A percentile compares a stretch with the other conserved stretches of the same genome.
Evolutionary conservation across 2,888 invertebrate genomes (phyloP).

Genomic region (Toxonevra muliebris): DNA sequence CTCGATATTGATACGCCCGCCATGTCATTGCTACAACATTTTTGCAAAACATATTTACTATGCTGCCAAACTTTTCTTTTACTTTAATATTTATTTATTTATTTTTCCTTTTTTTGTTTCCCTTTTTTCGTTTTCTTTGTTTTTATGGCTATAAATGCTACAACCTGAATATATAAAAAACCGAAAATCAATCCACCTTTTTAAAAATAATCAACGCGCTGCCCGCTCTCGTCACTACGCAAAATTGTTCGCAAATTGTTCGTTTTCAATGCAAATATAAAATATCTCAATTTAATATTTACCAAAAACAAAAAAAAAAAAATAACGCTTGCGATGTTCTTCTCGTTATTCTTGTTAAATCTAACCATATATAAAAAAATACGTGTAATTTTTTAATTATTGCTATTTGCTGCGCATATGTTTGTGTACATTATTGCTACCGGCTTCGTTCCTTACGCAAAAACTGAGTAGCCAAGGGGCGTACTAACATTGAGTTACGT

Average conservation of each 20-base stretch:
- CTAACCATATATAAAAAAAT: slow-evolving; percentile 1
- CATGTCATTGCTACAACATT: too few species aligned
- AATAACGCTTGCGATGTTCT: slow-evolving; percentile 27
- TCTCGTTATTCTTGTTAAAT: not conserved
- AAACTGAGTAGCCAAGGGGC: slow-evolving; percentile 86
- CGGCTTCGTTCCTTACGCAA: slow-evolving; percentile 15
- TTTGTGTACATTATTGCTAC: slow-evolving; percentile 2
- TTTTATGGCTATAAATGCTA: slow-evolving; percentile 36
- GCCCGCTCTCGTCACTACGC: slow-evolving; percentile 32
- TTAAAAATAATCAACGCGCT: slow-evolving; percentile 36
- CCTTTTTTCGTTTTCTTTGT: slow-evolving; percentile 33
- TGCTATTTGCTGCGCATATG: not conserved
- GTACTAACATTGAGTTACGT: slow-evolving; percentile 99
- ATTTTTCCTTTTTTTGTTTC: slow-evolving; percentile 37
- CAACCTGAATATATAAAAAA: slow-evolving; percentile 32
- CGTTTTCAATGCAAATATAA: slow-evolving; percentile 10
- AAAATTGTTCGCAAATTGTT: slow-evolving; percentile 27
- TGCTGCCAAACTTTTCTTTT: slow-evolving; percentile 23
- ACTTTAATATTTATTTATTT: slow-evolving; percentile 45
- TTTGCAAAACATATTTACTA: too few species aligned
- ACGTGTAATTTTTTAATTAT: not conserved
- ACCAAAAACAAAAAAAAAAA: slow-evolving; percentile 35
- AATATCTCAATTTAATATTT: slow-evolving; percentile 6
- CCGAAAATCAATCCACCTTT: slow-evolving; percentile 32
- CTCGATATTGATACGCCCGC: too few species aligned